Conservation (phyloP, 1,140 invertebrate genomes). For the Temnothorax curvispinosus region DNA sequence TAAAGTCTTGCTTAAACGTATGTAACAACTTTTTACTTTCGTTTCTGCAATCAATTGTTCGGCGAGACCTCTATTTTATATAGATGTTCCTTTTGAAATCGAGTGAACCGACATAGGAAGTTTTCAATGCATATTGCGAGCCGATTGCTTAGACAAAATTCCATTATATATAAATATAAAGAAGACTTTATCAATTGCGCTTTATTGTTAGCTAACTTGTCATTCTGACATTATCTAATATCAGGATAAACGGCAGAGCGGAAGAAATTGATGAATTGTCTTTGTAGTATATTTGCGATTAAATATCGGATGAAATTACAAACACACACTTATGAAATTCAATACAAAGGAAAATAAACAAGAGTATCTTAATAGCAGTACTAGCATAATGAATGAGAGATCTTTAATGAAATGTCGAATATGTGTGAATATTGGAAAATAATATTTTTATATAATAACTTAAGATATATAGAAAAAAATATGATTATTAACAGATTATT, state of each 20-base stretch:
- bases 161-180: neutral
- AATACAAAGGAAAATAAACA: neutral
- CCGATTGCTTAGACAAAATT: neutral
- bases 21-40: neutral
- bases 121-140: neutral
- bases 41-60: neutral
- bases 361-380: neutral
- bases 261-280: neutral
- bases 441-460: neutral
- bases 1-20: neutral
- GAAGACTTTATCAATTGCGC: neutral
- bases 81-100: neutral
- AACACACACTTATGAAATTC: slow-evolving; percentile 10
- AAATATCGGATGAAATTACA: neutral
- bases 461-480: neutral
- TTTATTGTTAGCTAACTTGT: slow-evolving; percentile 15
- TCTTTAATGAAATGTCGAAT: neutral
- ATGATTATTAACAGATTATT: neutral
- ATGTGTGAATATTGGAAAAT: no score
- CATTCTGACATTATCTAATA: neutral
- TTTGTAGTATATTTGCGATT: slow-evolving; percentile 25
- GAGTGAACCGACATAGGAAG: neutral
- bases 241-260: neutral
- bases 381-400: neutral
- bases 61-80: neutral